Conservation (phyloP, 2,888 invertebrate species). For the Xestia xanthographa region DNA sequence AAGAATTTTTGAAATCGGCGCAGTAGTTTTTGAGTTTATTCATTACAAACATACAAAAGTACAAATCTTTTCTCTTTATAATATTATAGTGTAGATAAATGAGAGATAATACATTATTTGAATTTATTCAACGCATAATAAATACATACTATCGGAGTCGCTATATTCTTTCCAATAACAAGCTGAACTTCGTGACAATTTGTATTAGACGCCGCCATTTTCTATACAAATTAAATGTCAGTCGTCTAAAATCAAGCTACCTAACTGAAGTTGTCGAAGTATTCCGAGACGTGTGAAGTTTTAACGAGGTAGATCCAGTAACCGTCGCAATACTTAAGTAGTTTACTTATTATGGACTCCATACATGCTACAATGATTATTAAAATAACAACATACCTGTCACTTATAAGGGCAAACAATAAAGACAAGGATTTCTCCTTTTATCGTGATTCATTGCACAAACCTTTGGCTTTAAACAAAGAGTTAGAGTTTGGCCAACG, state of each 20-base stretch:
- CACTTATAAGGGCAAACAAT: slow-evolving; percentile 57
- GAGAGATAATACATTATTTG: neutral
- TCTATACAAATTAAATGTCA: slow-evolving; percentile 73
- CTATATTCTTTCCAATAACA: slow-evolving; percentile 14
- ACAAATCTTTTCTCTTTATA: too few relatives aligned
- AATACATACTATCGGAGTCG: neutral
- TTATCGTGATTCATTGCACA: slow-evolving; percentile 55
- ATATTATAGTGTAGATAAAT: too few relatives aligned
- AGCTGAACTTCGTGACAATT: slow-evolving; percentile 39
- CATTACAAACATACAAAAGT: too few relatives aligned
- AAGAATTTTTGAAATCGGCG: too few relatives aligned
- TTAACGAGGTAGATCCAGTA: slow-evolving; percentile 78
- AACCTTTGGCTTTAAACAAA: slow-evolving; percentile 45
- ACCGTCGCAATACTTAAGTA: slow-evolving; percentile 72
- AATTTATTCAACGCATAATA: neutral
- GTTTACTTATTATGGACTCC: slow-evolving; percentile 64
- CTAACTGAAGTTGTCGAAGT: slow-evolving; percentile 77
- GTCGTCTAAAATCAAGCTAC: slow-evolving; percentile 75
- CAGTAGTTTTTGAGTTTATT: too few relatives aligned
- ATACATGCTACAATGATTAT: slow-evolving; percentile 46
- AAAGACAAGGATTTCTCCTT: slow-evolving; percentile 54
- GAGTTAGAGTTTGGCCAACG: too few relatives aligned
- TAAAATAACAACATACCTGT: slow-evolving; percentile 46
- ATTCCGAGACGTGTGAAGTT: slow-evolving; percentile 80
- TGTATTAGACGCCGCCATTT: slow-evolving; percentile 55